A percentile compares a stretch with the other conserved stretches of the same genome.
Evolutionary conservation across 2,888 invertebrate species (phyloP).

Genomic region (Pammene aurita): DNA sequence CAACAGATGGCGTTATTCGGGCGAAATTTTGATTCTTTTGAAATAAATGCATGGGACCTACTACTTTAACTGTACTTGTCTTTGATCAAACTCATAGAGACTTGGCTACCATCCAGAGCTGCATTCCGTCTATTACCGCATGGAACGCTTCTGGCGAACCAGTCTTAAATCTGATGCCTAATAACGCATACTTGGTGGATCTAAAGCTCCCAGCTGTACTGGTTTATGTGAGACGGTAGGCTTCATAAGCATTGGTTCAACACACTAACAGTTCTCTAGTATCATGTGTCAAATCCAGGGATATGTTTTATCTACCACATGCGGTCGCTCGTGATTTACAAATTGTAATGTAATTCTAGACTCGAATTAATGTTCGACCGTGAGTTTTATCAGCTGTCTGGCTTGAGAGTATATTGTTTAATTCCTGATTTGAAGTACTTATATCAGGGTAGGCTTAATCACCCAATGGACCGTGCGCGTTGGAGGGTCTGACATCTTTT

Average conservation of each 20-base stretch:
- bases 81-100: background rate
- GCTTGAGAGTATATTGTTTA: background rate
- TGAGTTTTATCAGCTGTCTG: constrained; percentile 8
- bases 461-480: too few relatives aligned
- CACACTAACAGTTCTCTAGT: constrained; percentile 7
- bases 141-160: background rate
- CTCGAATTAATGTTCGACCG: constrained; percentile 2
- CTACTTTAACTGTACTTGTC: background rate
- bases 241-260: background rate
- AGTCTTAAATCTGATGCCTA: background rate
- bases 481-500: too few relatives aligned
- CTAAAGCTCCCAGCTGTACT: background rate
- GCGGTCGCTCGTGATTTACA: background rate
- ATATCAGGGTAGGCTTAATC: too few relatives aligned
- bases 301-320: constrained; percentile 17
- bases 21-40: too few relatives aligned
- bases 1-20: too few relatives aligned
- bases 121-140: background rate
- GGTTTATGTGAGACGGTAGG: background rate
- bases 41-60: too few relatives aligned
- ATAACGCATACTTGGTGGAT: background rate
- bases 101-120: background rate
- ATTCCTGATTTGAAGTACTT: background rate
- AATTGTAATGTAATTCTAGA: constrained; percentile 17
- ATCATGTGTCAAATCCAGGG: constrained; percentile 5